Base-by-base conservation (phyloP, 2,888 invertebrate genomes). In the Hydraecia micacea region DNA sequence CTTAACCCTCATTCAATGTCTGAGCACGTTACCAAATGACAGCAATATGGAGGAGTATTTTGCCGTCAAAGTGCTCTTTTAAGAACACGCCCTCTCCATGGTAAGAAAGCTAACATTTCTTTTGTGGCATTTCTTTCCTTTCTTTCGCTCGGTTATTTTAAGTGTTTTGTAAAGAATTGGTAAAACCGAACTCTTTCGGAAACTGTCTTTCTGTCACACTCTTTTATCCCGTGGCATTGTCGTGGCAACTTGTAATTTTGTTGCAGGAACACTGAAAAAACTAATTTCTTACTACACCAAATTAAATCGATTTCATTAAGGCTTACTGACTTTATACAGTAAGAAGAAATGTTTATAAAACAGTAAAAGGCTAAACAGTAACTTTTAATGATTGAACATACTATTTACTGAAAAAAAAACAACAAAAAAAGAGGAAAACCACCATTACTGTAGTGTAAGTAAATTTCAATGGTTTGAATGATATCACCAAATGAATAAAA, bases 131-230 rank as follows among this genome's bases (percentile, higher is more conserved):
- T 84, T 79, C 63, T 28, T 79, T 60, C 49, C 25, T 79, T 68
- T 58, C 67, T 63, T 69, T 72, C 49, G 28, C 84, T 79, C 68
- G 80, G 73, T 79, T 79, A 79, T 83, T 77, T 80, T 84, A 79
- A 73, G 80, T 81, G 84, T 81, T 79, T 84, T 72, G 84, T 83
- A 62, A 80, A 77, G 78, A 83, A 76, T 76, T 69, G 83, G 60
- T 67, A 69, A 52, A 73, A 84, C 68, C 62, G 58, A 84, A 81
- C 80, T 84, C 73, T 42, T 65, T 81, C 58, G 69, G 73, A 79
- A 83, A 69, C 71, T 67, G 82, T 80, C 58, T 72, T 63, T 72
- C 65, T 85, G 85, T 75, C 83, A 83, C 71, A 83, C 75, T 85
- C 83, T 85, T 83, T 83, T 75, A 72, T 72, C 67, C 63, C 36